Base-by-base conservation (phyloP, 1,140 invertebrate genomes). In the Aleiodes sp. region DNA sequence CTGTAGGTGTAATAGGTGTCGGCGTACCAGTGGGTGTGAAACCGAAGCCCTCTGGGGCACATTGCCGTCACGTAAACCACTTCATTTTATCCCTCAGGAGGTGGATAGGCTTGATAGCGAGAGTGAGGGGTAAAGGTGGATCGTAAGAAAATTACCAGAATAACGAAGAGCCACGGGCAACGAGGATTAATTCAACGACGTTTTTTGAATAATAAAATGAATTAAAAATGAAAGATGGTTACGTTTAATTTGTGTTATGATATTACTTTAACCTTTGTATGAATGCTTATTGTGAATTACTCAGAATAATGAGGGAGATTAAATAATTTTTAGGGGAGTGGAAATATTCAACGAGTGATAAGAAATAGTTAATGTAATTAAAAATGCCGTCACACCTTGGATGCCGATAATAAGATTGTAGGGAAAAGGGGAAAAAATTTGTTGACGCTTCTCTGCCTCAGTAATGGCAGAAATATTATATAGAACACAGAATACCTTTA, bases 301-400 rank as follows among this genome's bases (percentile, higher is more conserved):
- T 46, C 0, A 8, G 12, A 8, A 8, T 33, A 10, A 33, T 33
- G 1, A 2, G 12, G 12, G 12, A 33, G 12, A 33, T 33, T 33
- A 33, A 33, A 4, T 4, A 33, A 33, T 33, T 8, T 8, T 8
- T 1, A 33, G 12, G 12, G 1, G 12, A 33, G 7, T 8, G 31
- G 7, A 2, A 33, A 33, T 33, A 1, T 6, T 8, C 7, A 8
- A 33, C 7, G 10, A 33, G 31, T 10, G 7, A 2, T 1, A 33
- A 33, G 10, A 33, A 2, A 33, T 8, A 12, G 65, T 24, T 19
- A 2, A 46, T 73, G 76, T 77, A 77, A 78, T 78, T 76, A 76
- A 78, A 77, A 77, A 78, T 77, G 76, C 76, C 76, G 70, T 78
- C 76, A 79, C 76, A 73, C 60, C 66, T 73, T 69, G 66, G 71